These are phyloP conservation scores for Cosmorhoe ocellata DNA, from an alignment of 2,888 invertebrate genomes.

Conservation along the genomic window DNA sequence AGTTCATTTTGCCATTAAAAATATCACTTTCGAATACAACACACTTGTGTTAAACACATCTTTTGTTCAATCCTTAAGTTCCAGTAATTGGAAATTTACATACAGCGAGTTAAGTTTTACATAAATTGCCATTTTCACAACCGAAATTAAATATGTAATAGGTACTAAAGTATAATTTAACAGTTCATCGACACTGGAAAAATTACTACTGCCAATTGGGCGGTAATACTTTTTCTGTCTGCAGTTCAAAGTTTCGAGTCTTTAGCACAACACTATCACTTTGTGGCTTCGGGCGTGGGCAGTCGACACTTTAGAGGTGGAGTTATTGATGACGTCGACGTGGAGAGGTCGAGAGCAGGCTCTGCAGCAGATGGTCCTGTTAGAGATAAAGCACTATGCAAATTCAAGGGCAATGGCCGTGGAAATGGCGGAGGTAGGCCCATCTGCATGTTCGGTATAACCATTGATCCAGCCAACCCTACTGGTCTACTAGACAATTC, in stretches of 20 bases:
- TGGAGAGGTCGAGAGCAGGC: constrained; percentile 68
- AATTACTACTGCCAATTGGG: constrained; percentile 54
- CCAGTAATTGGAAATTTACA: constrained; percentile 73
- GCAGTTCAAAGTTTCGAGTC: constrained; percentile 35
- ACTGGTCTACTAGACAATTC: background rate
- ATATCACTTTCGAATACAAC: constrained; percentile 70
- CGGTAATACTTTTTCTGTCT: constrained; percentile 57
- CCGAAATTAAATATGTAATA: constrained; percentile 81
- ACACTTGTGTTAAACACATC: constrained; percentile 77
- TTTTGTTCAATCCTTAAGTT: constrained; percentile 69
- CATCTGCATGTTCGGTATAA: constrained; percentile 7
- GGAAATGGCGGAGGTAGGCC: constrained; percentile 23
- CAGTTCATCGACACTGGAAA: constrained; percentile 56
- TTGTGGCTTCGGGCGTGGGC: constrained; percentile 51
- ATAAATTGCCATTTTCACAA: constrained; percentile 82
- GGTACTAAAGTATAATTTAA: constrained; percentile 74
- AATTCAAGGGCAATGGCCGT: constrained; percentile 14
- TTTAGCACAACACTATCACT: constrained; percentile 76
- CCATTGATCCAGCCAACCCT: constrained; percentile 1
- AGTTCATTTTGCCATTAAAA: constrained; percentile 42
- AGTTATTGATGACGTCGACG: constrained; percentile 40
- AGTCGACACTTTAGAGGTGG: constrained; percentile 45
- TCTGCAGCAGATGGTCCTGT: constrained; percentile 37
- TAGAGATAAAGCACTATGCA: constrained; percentile 2
- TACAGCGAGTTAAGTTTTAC: constrained; percentile 73